phyloP scores from a whole-genome alignment of 2,113 vertebrate species.

The Stomatorhinus ivindoensis region DNA sequence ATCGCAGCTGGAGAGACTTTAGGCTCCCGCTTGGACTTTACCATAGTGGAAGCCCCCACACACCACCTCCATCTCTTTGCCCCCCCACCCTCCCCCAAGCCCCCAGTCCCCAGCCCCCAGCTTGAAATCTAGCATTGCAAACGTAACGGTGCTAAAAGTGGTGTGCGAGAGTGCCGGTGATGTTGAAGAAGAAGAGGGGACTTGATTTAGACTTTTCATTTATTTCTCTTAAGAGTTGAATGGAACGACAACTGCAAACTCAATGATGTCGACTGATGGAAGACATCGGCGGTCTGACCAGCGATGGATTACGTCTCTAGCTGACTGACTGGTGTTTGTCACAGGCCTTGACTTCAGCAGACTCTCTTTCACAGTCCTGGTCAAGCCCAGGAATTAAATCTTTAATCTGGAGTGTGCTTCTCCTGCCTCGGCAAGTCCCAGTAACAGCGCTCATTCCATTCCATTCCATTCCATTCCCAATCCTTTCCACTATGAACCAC shows the following conservation, averaged over 20 bases:
- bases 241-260: not conserved
- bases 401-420: not conserved
- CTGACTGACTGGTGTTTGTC: not conserved
- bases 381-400: not conserved
- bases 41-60: conserved; percentile 52
- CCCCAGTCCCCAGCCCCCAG: not conserved
- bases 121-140: conserved; percentile 14
- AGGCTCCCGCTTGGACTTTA: conserved; percentile 62
- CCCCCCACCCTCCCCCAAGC: not conserved
- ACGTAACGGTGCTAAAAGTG: conserved; percentile 48
- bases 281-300: not conserved
- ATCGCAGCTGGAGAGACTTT: conserved; percentile 35
- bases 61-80: not conserved
- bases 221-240: not conserved
- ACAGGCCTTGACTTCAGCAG: not conserved
- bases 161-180: not conserved
- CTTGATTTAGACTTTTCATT: not conserved
- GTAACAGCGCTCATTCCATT: conserved; percentile 40
- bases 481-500: conserved; percentile 66
- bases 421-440: conserved; percentile 3
- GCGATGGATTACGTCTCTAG: not conserved
- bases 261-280: not conserved
- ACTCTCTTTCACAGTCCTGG: not conserved
- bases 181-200: not conserved
- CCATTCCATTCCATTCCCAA: not conserved